Conservation (phyloP, 1,140 invertebrate species). For the Orchestia grillus region DNA sequence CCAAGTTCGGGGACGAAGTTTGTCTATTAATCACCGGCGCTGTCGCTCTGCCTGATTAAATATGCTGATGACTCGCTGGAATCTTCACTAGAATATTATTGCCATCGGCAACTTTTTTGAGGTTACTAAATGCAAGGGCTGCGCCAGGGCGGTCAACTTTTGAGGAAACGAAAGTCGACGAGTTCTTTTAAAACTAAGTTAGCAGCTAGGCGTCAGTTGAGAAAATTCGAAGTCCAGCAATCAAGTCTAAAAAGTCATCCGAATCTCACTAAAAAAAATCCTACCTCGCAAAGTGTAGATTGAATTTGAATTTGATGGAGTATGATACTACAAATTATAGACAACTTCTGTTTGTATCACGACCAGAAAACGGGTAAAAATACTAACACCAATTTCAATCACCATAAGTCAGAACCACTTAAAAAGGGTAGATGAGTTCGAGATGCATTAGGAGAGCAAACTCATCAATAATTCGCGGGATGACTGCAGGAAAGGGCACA, state of each 20-base stretch:
- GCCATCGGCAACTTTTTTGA: slow-evolving; percentile 5
- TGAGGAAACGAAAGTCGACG: background rate
- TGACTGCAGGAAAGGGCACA: too few species aligned
- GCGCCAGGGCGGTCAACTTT: background rate
- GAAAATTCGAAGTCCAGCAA: background rate
- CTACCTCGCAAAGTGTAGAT: background rate
- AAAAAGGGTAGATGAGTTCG: too few species aligned
- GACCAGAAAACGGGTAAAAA: too few species aligned
- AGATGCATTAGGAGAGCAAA: too few species aligned
- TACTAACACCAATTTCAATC: too few species aligned
- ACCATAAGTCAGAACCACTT: too few species aligned
- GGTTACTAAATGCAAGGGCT: background rate
- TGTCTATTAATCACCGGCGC: slow-evolving; percentile 30
- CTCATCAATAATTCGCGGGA: too few species aligned
- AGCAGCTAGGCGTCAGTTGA: background rate
- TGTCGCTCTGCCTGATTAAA: slow-evolving; percentile 3
- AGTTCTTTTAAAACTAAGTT: background rate
- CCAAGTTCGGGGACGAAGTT: slow-evolving; percentile 26
- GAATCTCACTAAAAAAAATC: background rate
- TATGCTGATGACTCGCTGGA: slow-evolving; percentile 19
- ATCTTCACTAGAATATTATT: background rate
- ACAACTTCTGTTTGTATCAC: too few species aligned
- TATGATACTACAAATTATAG: background rate
- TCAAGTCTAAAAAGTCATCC: background rate
- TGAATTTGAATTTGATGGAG: background rate